A percentile compares a stretch with the other conserved stretches of the same genome.
Evolutionary conservation across 2,888 invertebrate genomes (phyloP).

Genomic region (Dryococelus australis): DNA sequence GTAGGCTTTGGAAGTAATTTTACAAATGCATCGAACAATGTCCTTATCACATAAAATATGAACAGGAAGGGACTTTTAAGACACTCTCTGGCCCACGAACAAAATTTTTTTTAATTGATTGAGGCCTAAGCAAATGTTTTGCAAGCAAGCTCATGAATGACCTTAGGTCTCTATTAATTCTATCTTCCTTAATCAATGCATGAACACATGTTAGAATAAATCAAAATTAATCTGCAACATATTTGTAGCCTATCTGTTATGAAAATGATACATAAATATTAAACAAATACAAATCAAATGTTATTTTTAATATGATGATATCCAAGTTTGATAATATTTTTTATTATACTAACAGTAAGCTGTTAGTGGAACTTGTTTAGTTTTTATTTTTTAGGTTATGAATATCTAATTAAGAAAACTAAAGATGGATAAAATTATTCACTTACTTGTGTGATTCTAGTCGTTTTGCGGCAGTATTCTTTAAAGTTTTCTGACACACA

Average conservation of each 20-base stretch:
- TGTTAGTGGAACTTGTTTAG: not conserved
- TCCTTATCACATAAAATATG: too few relatives aligned
- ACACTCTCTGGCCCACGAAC: not conserved
- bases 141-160: not conserved
- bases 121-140: not conserved
- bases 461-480: too few relatives aligned
- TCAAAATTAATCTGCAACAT: not conserved
- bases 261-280: too few relatives aligned
- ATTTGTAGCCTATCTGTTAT: not conserved
- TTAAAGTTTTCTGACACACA: too few relatives aligned
- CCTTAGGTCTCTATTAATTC: not conserved
- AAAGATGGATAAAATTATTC: not conserved
- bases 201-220: not conserved
- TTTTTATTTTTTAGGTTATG: not conserved
- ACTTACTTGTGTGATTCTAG: not conserved
- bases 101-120: not conserved
- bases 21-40: too few relatives aligned
- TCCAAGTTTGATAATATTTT: too few relatives aligned
- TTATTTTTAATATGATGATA: not conserved
- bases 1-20: too few relatives aligned
- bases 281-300: constrained; percentile 7
- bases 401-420: not conserved
- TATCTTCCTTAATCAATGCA: not conserved
- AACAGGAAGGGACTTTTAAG: too few relatives aligned
- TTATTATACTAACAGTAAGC: not conserved